Conservation (phyloP, 2,888 invertebrate species). For the Dicranocentrus wangi region DNA sequence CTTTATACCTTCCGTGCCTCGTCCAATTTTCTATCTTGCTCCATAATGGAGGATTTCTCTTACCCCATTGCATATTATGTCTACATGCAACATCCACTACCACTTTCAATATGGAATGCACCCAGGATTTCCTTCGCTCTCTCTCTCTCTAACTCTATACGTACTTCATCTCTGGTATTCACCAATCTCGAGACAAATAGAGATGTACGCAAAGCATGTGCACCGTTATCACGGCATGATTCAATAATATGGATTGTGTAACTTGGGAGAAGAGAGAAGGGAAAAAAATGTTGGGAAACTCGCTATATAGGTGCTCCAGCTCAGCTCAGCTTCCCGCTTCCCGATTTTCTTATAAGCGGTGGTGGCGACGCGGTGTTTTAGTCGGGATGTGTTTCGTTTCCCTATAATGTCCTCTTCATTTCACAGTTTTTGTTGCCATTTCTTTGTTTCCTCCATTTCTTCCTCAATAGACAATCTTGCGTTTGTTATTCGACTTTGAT, state of each 20-base stretch:
- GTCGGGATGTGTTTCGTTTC: no score
- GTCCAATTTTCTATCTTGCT: slow-evolving; percentile 33
- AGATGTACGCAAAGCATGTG: neutral
- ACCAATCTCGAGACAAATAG: neutral
- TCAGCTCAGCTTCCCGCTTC: no score
- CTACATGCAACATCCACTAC: no score
- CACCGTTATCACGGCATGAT: slow-evolving; percentile 9
- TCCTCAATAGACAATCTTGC: slow-evolving; percentile 8
- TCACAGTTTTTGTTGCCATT: slow-evolving; percentile 1
- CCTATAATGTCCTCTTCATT: slow-evolving; percentile 28
- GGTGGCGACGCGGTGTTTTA: no score
- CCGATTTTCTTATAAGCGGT: no score
- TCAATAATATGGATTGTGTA: slow-evolving; percentile 14
- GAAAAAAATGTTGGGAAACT: neutral
- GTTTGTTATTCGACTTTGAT: slow-evolving; percentile 27
- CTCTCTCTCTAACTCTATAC: no score
- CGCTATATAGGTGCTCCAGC: no score
- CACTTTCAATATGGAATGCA: no score
- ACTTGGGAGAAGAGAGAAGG: slow-evolving; percentile 2
- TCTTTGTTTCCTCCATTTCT: slow-evolving; percentile 35
- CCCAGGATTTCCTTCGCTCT: no score
- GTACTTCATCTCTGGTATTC: no score
- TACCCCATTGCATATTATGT: neutral
- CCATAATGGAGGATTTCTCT: no score
- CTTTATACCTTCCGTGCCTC: slow-evolving; percentile 24